These are phyloP conservation scores for Semotilus atromaculatus DNA, from an alignment of 2,797 vertebrate species.

Conservation along the genomic window DNA sequence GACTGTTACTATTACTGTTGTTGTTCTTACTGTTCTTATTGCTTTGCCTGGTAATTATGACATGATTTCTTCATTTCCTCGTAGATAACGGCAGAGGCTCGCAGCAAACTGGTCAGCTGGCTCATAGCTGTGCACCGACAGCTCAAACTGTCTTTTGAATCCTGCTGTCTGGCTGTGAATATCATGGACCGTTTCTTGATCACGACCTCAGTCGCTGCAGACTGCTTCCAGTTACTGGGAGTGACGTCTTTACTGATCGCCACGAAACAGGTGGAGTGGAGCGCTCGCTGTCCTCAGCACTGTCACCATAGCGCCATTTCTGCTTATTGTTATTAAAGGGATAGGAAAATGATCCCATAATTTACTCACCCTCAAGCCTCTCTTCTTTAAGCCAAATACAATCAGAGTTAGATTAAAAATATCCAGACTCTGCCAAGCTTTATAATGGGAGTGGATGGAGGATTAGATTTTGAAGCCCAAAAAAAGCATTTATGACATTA, in stretches of 20 bases:
- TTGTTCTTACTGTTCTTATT: too few species aligned
- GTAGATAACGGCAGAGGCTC: conserved; percentile 87
- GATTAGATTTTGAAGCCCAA: too few species aligned
- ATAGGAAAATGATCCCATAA: too few species aligned
- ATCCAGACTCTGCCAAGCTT: too few species aligned
- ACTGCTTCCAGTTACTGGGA: conserved; percentile 95
- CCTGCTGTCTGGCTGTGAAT: conserved; percentile 89
- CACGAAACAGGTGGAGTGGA: conserved; percentile 86
- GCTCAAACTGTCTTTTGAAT: conserved; percentile 88
- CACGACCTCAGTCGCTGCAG: conserved; percentile 87
- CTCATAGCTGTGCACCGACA: conserved; percentile 88
- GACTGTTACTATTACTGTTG: background rate
- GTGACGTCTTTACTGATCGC: conserved; percentile 89
- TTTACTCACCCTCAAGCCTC: too few species aligned
- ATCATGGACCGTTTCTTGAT: conserved; percentile 91
- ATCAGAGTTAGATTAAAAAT: too few species aligned
- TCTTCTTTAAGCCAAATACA: too few species aligned
- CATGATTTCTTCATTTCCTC: background rate
- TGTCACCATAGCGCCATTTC: background rate
- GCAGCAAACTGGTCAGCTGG: conserved; percentile 93
- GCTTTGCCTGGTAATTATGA: background rate
- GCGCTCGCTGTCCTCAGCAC: background rate
- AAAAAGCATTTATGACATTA: too few species aligned
- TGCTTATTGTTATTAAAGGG: background rate
- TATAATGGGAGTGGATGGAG: too few species aligned